A percentile compares a stretch with the other conserved stretches of the same genome.
These are phyloP conservation scores for Poecilia velifera DNA, from an alignment of 2,797 vertebrate species.

Conservation along the genomic window DNA sequence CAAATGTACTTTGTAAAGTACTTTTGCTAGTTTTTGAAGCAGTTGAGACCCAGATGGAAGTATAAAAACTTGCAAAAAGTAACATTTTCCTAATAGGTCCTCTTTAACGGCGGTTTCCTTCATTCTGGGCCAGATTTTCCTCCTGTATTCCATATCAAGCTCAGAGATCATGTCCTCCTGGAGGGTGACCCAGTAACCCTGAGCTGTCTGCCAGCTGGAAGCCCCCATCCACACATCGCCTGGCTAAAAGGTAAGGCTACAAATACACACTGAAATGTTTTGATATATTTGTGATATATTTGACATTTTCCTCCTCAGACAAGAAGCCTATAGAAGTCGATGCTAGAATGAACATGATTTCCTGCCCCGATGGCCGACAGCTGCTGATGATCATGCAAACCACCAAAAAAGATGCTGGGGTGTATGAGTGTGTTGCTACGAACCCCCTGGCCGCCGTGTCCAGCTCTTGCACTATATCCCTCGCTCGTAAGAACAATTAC, in stretches of 20 bases:
- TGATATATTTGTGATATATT: neutral
- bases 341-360: constrained; percentile 86
- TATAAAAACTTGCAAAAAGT: no score
- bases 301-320: constrained; percentile 76
- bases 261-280: neutral
- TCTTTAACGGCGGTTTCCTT: neutral
- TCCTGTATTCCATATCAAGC: constrained; percentile 96
- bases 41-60: no score
- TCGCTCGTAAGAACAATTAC: constrained; percentile 85
- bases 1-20: no score
- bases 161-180: constrained; percentile 95
- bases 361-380: constrained; percentile 94
- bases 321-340: constrained; percentile 89
- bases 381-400: constrained; percentile 92
- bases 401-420: constrained; percentile 89
- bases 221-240: constrained; percentile 89
- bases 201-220: constrained; percentile 94
- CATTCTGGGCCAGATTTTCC: constrained; percentile 88
- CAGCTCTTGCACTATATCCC: constrained; percentile 92
- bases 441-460: constrained; percentile 88
- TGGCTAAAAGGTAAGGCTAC: constrained; percentile 91
- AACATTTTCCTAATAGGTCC: no score
- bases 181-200: constrained; percentile 96
- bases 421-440: constrained; percentile 95
- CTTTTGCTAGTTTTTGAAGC: no score